Conservation (phyloP, 2,888 invertebrate genomes). For the Serripes groenlandicus region DNA sequence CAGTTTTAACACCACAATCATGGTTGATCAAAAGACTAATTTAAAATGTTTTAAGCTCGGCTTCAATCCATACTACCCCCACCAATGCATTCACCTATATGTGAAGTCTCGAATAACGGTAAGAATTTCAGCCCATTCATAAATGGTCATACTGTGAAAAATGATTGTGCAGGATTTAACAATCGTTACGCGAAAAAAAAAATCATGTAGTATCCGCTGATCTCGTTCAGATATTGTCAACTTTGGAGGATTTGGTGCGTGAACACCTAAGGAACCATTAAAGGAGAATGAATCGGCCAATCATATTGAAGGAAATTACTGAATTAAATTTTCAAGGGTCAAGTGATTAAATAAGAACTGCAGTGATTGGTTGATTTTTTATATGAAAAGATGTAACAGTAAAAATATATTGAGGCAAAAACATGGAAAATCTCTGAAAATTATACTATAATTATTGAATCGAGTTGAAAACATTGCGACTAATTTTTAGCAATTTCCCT, state of each 20-base stretch:
- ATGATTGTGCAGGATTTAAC: conserved; percentile 7
- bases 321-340: neutral
- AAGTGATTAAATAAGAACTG: neutral
- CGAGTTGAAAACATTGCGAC: too few relatives aligned
- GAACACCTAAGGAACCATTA: neutral
- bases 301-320: neutral
- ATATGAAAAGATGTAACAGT: too few relatives aligned
- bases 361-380: neutral
- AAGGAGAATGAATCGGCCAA: neutral
- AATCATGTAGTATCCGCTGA: too few relatives aligned
- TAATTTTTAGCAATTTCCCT: too few relatives aligned
- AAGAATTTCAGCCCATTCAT: conserved; percentile 5
- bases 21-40: too few relatives aligned
- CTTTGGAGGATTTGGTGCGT: neutral
- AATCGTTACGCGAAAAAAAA: neutral
- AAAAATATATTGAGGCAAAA: too few relatives aligned
- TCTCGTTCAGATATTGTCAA: neutral
- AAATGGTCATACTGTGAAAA: conserved; percentile 2
- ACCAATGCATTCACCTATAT: conserved; percentile 17
- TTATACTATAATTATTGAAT: too few relatives aligned
- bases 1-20: too few relatives aligned
- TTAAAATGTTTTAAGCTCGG: too few relatives aligned
- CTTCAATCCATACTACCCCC: neutral
- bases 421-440: too few relatives aligned
- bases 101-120: conserved; percentile 2